Base-by-base conservation (phyloP, 37 sponge, comb jelly and placozoan species). In the Halichondria panicea region DNA sequence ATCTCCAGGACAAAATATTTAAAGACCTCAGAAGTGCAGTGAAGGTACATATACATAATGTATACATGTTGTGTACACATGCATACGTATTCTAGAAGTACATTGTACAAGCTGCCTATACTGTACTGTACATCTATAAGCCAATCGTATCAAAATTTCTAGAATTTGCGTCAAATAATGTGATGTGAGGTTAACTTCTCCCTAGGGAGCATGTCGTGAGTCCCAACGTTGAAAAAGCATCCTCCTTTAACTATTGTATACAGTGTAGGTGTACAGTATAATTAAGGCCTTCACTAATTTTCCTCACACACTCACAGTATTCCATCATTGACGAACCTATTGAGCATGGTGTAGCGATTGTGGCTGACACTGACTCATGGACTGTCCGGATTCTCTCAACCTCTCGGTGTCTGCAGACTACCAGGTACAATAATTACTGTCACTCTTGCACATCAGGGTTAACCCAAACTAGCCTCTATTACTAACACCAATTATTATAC, bases 251-350 rank as follows among this genome's bases (percentile, higher is more conserved):
- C n/a, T n/a, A n/a, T n/a, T n/a, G n/a, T n/a, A n/a, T n/a, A n/a
- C n/a, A n/a, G n/a, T n/a, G n/a, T n/a, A n/a, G n/a, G n/a, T n/a
- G n/a, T n/a, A n/a, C n/a, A n/a, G n/a, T n/a, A n/a, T n/a, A n/a
- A n/a, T n/a, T n/a, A n/a, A n/a, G n/a, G n/a, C n/a, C n/a, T n/a
- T n/a, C n/a, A n/a, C n/a, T n/a, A n/a, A n/a, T n/a, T 12, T 11
- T 13, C 9, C 55, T 2, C 28, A 4, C 55, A 53, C 61, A 62
- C 40, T 0, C 41, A 27, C 61, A 88, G 83, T 57, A 82, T 66
- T 82, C 89, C 48, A 77, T 77, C 9, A 71, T 88, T 55, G 82
- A 88, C 66, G 83, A 81, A 32, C 89, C 82, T 1, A 46, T 82
- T 18, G 78, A 88, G 2, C 61, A 81, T 66, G 89, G 78, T 19